A percentile compares a stretch with the other conserved stretches of the same genome.
Evolutionary conservation across 1,140 invertebrate genomes (phyloP).

Genomic region (Nephotettix cincticeps): DNA sequence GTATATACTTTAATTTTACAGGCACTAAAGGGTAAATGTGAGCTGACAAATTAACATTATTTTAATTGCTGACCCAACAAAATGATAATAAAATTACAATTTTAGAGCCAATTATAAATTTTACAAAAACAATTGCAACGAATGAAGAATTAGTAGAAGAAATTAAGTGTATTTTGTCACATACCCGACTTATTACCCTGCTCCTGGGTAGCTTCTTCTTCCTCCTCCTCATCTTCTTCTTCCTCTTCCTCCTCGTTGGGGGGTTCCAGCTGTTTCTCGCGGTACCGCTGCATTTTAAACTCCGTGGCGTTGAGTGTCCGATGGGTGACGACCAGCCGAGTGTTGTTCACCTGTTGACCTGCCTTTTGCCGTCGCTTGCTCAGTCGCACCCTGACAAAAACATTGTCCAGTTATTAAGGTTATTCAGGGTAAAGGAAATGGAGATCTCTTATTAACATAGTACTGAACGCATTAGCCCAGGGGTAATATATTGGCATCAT

Average conservation of each 20-base stretch:
- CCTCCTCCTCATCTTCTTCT: slow-evolving; percentile 51
- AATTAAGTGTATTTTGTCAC: not conserved
- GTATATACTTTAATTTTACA: too few relatives aligned
- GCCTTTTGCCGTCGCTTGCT: slow-evolving; percentile 84
- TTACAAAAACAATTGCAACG: not conserved
- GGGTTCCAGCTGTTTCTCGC: slow-evolving; percentile 87
- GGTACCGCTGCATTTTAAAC: slow-evolving; percentile 79
- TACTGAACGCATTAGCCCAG: too few relatives aligned
- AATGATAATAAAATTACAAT: not conserved
- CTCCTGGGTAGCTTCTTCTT: slow-evolving; percentile 25
- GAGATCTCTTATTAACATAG: too few relatives aligned
- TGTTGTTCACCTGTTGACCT: slow-evolving; percentile 70
- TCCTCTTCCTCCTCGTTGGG: slow-evolving; percentile 75
- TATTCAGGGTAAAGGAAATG: too few relatives aligned
- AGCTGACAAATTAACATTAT: too few relatives aligned
- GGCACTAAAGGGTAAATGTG: too few relatives aligned
- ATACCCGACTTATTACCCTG: not conserved
- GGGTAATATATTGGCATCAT: too few relatives aligned
- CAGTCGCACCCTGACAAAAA: slow-evolving; percentile 70
- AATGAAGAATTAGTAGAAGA: not conserved
- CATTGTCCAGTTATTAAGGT: too few relatives aligned
- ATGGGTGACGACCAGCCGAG: slow-evolving; percentile 86
- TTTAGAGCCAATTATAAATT: not conserved
- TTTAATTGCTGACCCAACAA: too few relatives aligned
- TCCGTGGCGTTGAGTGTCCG: slow-evolving; percentile 83